Base-by-base conservation (phyloP, 1,140 invertebrate genomes). In the Penaeus vannamei region DNA sequence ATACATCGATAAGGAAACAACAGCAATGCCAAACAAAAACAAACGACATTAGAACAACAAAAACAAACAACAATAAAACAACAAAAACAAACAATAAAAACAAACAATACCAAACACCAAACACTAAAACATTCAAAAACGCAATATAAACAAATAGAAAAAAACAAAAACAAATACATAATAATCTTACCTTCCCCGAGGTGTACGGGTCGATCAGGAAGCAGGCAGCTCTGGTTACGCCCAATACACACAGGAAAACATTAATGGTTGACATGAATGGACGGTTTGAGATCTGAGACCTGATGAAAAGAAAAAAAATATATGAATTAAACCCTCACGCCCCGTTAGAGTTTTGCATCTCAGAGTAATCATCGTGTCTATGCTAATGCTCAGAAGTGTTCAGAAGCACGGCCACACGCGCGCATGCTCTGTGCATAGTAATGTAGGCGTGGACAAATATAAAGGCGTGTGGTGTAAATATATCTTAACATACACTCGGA, bases 201-300 rank as follows among this genome's bases (percentile, higher is more conserved):
- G 94, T 94, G 92, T 95, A 95, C 64, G 95, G 94, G 92, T 95
- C 95, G 92, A 95, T 94, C 91, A 95, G 94, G 82, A 95, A 93
- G 60, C 93, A 94, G 60, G 92, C 92, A 26, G 94, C 93, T 91
- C 95, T 93, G 42, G 94, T 94, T 82, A 93, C 92, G 60, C 95
- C 94, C 59, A 95, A 93, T n/a, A 95, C 92, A 91, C 95, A 95
- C 14, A 95, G 92, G 92, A 95, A 95, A 86, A 94, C 93, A 92
- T 95, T 95, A 92, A 95, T 95, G 59, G 95, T 94, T 84, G 94
- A 94, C 94, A 95, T 95, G 91, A 94, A 95, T 72, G 95, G 94
- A 84, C 94, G 93, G 86, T 92, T 94, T 36, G 94, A 94, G 77
- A 95, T 94, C 80, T 95, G 93, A 82, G 95, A 94, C 92, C 95